Conservation (phyloP, 1,140 invertebrate species). For the Hyles euphorbiae region DNA sequence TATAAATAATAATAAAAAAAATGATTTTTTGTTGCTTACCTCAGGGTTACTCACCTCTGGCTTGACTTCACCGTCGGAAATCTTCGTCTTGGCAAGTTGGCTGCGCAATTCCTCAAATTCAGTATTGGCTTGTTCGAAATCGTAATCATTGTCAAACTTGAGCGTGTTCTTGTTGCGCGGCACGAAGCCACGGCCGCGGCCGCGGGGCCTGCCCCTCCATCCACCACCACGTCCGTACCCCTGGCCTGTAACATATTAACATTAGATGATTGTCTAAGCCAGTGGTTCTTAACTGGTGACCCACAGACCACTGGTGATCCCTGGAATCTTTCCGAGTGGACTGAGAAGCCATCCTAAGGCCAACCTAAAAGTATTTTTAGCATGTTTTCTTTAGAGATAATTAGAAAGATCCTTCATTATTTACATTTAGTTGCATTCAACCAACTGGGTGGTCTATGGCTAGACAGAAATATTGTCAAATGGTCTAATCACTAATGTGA, state of each 20-base stretch:
- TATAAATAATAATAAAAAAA: neutral
- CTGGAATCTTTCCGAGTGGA: too few relatives aligned
- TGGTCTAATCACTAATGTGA: too few relatives aligned
- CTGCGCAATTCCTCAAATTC: slow-evolving; percentile 95
- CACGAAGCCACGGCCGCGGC: slow-evolving; percentile 73
- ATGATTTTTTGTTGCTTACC: neutral
- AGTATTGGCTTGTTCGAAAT: slow-evolving; percentile 98
- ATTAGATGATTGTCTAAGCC: too few relatives aligned
- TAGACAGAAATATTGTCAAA: too few relatives aligned
- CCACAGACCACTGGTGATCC: too few relatives aligned
- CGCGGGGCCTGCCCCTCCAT: slow-evolving; percentile 64
- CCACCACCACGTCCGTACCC: slow-evolving; percentile 59
- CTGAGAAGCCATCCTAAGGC: too few relatives aligned
- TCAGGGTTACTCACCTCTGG: slow-evolving; percentile 50
- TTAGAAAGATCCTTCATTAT: too few relatives aligned
- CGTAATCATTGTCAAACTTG: slow-evolving; percentile 97
- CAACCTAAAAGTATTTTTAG: too few relatives aligned
- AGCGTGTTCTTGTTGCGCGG: slow-evolving; percentile 81
- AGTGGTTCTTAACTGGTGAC: too few relatives aligned
- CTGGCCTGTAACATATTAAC: slow-evolving; percentile 18
- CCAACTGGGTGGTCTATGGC: too few relatives aligned
- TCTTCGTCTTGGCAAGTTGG: slow-evolving; percentile 90
- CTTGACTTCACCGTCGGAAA: slow-evolving; percentile 80
- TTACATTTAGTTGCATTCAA: too few relatives aligned
- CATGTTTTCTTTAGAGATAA: too few relatives aligned